These are phyloP conservation scores for Lepetodrilus schrolli DNA, from an alignment of 2,888 invertebrate genomes.

Conservation along the genomic window DNA sequence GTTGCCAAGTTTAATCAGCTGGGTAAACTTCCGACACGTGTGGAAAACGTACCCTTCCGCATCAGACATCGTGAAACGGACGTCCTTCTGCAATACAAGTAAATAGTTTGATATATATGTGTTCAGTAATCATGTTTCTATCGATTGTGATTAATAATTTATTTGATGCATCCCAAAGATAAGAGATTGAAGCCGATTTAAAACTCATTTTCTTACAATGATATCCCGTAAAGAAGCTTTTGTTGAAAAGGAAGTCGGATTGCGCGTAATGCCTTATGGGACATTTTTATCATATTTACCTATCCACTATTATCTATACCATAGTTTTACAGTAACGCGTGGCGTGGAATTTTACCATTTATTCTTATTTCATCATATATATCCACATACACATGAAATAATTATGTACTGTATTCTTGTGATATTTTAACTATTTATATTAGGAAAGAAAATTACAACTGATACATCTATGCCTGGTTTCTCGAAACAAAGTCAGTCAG, in stretches of 20 bases:
- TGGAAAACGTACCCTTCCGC: conserved; percentile 27
- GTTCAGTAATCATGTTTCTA: background rate
- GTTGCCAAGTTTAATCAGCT: background rate
- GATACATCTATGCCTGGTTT: no score
- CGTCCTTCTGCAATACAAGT: conserved; percentile 26
- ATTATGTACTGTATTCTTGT: no score
- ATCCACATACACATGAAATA: no score
- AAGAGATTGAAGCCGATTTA: background rate
- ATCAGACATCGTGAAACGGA: conserved; percentile 29
- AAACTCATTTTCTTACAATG: background rate
- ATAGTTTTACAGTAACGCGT: no score
- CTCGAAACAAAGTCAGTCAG: no score
- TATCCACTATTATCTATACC: no score
- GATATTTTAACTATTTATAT: no score
- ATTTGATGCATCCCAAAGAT: background rate
- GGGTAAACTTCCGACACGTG: background rate
- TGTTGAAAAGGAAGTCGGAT: conserved; percentile 6
- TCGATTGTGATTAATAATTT: background rate
- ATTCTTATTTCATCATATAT: no score
- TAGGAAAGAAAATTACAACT: no score
- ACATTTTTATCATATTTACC: background rate
- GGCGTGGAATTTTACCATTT: no score
- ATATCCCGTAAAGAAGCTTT: background rate
- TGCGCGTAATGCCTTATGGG: background rate
- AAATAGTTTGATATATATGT: background rate